These are phyloP conservation scores for Acestrorhynchus altus DNA, from an alignment of 2,797 vertebrate species.

Conservation along the genomic window DNA sequence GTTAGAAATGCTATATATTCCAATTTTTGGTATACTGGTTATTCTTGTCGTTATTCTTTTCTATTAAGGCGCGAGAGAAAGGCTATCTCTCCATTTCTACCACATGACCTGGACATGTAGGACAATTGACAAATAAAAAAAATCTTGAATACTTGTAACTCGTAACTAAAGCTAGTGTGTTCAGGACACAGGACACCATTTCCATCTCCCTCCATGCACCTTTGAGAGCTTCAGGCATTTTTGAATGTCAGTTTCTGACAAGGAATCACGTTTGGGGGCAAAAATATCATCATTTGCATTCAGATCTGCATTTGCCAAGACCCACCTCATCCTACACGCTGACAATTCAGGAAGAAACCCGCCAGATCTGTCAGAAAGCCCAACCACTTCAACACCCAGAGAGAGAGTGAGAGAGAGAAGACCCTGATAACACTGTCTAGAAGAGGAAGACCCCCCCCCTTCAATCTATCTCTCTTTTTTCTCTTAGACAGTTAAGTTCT, in stretches of 20 bases:
- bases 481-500: background rate
- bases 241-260: conserved; percentile 9
- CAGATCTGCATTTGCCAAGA: conserved; percentile 75
- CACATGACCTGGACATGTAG: too few relatives aligned
- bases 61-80: too few relatives aligned
- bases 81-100: too few relatives aligned
- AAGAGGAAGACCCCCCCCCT: too few relatives aligned
- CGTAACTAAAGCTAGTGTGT: too few relatives aligned
- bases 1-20: too few relatives aligned
- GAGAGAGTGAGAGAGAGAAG: too few relatives aligned
- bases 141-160: too few relatives aligned
- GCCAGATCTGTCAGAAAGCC: conserved; percentile 65
- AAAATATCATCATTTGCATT: conserved; percentile 76
- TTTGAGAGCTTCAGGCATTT: background rate
- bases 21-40: too few relatives aligned
- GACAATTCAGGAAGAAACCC: conserved; percentile 41
- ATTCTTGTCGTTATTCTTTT: too few relatives aligned
- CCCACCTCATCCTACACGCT: conserved; percentile 74
- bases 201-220: background rate
- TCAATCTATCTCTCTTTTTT: conserved; percentile 58
- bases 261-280: conserved; percentile 50
- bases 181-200: background rate
- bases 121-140: too few relatives aligned
- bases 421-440: conserved; percentile 9
- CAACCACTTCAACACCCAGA: too few relatives aligned